Evolutionary conservation across 2,113 vertebrate genomes (phyloP), one percentile per base, ranked within the genome.

Genomic region (Hippotragus niger): DNA sequence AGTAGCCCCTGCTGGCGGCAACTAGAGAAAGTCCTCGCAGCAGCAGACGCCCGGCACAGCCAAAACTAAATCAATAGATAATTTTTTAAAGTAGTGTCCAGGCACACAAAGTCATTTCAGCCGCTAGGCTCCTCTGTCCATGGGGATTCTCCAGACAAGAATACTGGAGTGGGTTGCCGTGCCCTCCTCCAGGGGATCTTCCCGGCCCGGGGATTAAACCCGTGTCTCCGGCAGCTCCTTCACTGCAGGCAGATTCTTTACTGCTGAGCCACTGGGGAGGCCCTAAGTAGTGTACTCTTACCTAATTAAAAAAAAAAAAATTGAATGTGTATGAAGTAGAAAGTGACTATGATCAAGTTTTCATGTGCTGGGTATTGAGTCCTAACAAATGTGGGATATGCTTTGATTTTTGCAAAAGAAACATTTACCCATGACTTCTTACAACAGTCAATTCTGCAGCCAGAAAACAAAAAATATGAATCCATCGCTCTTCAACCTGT

Each of bases 401-500:
- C 5, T 33, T 19, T 40, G 29, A 64, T 31, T 33, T 91, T 92
- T 31, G 33, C 57, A 17, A 74, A 76, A 76, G 31, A 43, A 57
- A 57, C 47, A n/a, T 6, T 31, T 80, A 40, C 19, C 43, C 10
- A 0, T 3, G 21, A 19, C 82, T 36, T 55, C 36, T 53, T 40
- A 40, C 60, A 47, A 62, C 1, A 67, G 7, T 10, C 81, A 6
- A 2, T 9, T 36, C 19, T 2, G 13, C 14, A 52, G 40, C 0
- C 16, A 25, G 80, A 78, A 62, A 43, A 14, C 5, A 0, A 88
- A 91, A 50, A 10, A 31, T 0, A 7, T 5, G 86, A 13, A 36
- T 36, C 53, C 47, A 17, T 25, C 0, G 0, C 33, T 29, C 31
- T n/a, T 16, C 10, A 36, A 13, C 21, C 90, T 2, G 0, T 1